Conservation (phyloP, 2,888 invertebrate species). For the Phaedon cochleariae region DNA sequence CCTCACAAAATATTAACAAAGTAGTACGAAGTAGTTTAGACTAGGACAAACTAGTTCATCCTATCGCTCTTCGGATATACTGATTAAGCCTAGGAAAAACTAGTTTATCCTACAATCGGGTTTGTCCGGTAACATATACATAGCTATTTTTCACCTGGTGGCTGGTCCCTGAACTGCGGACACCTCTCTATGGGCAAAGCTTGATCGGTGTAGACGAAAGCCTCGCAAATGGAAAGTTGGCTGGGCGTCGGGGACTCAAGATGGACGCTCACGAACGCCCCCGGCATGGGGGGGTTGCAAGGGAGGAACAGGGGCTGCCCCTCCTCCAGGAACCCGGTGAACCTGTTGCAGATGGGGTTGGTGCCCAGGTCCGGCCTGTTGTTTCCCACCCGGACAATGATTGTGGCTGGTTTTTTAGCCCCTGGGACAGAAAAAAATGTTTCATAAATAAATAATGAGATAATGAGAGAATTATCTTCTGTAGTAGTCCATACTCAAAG, state of each 20-base stretch:
- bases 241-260: constrained; percentile 78
- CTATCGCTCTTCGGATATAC: too few relatives aligned
- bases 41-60: too few relatives aligned
- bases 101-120: too few relatives aligned
- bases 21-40: too few relatives aligned
- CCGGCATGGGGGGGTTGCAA: constrained; percentile 94
- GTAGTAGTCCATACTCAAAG: too few relatives aligned
- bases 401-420: constrained; percentile 80
- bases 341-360: constrained; percentile 91
- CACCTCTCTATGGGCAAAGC: constrained; percentile 91
- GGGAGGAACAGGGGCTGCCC: constrained; percentile 91
- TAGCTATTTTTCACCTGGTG: constrained; percentile 69
- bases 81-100: too few relatives aligned
- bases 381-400: constrained; percentile 91
- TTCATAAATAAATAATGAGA: too few relatives aligned
- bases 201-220: constrained; percentile 93
- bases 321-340: constrained; percentile 85
- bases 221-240: constrained; percentile 89
- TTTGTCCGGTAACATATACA: too few relatives aligned
- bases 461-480: too few relatives aligned
- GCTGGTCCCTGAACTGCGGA: constrained; percentile 91
- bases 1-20: too few relatives aligned
- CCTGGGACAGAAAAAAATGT: too few relatives aligned
- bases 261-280: constrained; percentile 93
- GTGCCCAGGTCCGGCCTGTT: constrained; percentile 91